Evolutionary conservation across 1,140 invertebrate genomes (phyloP).

Genomic region (Philotrypesis tridentata): DNA sequence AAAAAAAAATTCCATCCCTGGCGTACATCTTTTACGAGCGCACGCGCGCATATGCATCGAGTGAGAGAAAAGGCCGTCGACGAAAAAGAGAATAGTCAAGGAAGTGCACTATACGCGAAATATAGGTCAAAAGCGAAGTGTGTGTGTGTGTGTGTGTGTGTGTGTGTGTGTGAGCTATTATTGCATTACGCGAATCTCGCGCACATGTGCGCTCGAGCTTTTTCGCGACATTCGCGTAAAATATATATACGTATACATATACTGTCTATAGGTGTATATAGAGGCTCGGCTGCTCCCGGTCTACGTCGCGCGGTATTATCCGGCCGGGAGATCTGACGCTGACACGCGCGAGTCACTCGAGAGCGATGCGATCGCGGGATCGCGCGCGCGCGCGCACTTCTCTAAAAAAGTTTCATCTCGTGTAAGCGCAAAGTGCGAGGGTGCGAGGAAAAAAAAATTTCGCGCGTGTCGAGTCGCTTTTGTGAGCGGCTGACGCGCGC

Average conservation of each 20-base stretch:
- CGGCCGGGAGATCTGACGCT: not conserved
- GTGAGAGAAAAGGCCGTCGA: not conserved
- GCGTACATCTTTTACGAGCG: not conserved
- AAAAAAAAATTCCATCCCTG: no score
- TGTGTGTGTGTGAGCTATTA: not conserved
- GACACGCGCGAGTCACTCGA: not conserved
- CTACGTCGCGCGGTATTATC: conserved; percentile 1
- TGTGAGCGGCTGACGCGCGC: no score
- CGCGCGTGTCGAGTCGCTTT: no score
- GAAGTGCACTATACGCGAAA: not conserved
- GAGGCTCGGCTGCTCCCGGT: not conserved
- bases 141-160: not conserved
- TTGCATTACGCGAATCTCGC: not conserved
- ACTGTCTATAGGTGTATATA: no score
- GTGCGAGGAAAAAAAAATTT: not conserved
- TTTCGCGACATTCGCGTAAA: not conserved
- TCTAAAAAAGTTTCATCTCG: not conserved
- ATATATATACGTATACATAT: no score
- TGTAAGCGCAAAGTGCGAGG: not conserved
- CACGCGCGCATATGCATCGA: no score
- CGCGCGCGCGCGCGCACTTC: no score
- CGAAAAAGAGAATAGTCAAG: not conserved
- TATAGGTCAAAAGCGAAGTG: conserved; percentile 16
- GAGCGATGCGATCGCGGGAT: not conserved
- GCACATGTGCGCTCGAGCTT: not conserved